Conservation (phyloP, 2,797 vertebrate species). For the Megalops cyprinoides region DNA sequence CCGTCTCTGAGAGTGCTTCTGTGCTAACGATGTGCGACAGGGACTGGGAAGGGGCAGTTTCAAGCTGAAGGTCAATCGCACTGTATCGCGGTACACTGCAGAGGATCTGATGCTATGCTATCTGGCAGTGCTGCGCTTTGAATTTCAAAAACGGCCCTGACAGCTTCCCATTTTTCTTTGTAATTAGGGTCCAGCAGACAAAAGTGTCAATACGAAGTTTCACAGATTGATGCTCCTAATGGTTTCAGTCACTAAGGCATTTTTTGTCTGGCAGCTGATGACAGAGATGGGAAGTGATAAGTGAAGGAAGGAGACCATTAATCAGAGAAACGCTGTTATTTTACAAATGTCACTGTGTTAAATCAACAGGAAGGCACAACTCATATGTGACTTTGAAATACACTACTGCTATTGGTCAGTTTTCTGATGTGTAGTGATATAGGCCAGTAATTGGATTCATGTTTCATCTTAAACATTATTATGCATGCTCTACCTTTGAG, state of each 20-base stretch:
- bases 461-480: neutral
- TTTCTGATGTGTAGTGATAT: neutral
- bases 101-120: conserved; percentile 49
- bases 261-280: conserved; percentile 24
- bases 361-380: neutral
- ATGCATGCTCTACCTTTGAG: neutral
- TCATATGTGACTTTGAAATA: neutral
- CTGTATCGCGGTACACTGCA: conserved; percentile 47
- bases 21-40: conserved; percentile 63
- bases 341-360: neutral
- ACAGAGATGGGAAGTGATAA: conserved; percentile 37
- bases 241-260: conserved; percentile 22
- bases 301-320: conserved; percentile 13
- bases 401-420: neutral
- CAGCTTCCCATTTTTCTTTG: conserved; percentile 42
- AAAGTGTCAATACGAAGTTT: conserved; percentile 50
- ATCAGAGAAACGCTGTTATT: neutral
- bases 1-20: conserved; percentile 41
- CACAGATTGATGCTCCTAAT: conserved; percentile 45
- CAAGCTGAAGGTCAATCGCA: conserved; percentile 71
- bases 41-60: conserved; percentile 47
- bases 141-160: conserved; percentile 56
- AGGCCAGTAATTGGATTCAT: neutral
- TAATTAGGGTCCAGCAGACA: conserved; percentile 55
- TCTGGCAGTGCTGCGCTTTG: conserved; percentile 49